A percentile compares a stretch with the other conserved stretches of the same genome.
phyloP scores from a whole-genome alignment of 2,797 vertebrate species.

The Pseudochirops cupreus region DNA sequence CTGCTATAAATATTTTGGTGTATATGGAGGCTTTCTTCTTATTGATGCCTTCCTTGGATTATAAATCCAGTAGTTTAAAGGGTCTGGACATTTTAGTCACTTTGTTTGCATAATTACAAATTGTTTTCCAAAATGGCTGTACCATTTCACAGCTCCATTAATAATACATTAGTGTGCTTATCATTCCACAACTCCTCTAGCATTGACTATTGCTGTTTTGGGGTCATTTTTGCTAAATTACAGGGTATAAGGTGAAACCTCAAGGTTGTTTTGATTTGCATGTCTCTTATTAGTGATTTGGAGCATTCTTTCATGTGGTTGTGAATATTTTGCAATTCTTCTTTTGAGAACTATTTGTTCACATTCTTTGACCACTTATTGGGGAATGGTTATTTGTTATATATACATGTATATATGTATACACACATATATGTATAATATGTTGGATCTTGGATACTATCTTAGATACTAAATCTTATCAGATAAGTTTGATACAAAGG shows the following conservation, averaged over 20 bases:
- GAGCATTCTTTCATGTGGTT: neutral
- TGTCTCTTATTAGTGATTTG: neutral
- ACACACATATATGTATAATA: neutral
- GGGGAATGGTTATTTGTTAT: neutral
- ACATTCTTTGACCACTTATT: neutral
- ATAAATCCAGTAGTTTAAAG: neutral
- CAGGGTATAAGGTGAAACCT: neutral
- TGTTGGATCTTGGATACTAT: neutral
- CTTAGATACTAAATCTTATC: neutral
- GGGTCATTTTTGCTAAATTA: neutral
- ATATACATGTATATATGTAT: neutral
- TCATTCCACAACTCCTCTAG: neutral
- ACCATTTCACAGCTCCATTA: neutral
- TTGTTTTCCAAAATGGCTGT: neutral
- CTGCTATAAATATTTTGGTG: neutral
- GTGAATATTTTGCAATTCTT: neutral
- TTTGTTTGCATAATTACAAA: neutral
- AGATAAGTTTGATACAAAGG: neutral
- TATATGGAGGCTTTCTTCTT: neutral
- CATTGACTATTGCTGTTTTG: neutral
- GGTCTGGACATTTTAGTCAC: neutral
- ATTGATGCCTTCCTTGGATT: neutral
- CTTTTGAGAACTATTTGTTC: neutral
- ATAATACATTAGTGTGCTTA: neutral
- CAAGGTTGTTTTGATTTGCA: neutral